Percentiles rank a stretch among this genome's conserved stretches.
Evolutionary conservation across 2,888 invertebrate genomes (phyloP).

Genomic region (Andrena haemorrhoa): DNA sequence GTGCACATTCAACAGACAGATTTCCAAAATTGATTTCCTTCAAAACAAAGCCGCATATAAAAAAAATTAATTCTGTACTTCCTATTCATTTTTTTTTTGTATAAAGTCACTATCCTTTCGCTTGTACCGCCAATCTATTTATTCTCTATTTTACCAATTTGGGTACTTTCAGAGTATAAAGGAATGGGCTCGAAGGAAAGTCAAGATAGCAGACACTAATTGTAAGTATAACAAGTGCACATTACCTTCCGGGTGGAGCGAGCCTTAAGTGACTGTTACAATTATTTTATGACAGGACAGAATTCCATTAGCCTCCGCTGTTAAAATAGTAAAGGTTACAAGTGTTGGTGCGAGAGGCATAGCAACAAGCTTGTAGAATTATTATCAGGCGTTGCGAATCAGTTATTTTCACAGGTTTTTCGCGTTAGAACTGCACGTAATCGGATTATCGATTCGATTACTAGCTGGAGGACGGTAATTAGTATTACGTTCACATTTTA

Average conservation of each 20-base stretch:
- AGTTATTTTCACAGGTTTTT: conserved; percentile 31
- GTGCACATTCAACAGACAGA: no score
- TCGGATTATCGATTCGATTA: conserved; percentile 60
- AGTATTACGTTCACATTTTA: conserved; percentile 53
- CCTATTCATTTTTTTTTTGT: background rate
- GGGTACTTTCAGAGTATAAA: no score
- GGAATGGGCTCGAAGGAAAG: no score
- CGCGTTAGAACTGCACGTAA: conserved; percentile 34
- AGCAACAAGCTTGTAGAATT: conserved; percentile 1
- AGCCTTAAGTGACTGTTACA: no score
- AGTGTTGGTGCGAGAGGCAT: background rate
- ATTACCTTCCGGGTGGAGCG: no score
- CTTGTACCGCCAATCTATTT: no score
- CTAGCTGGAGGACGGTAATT: conserved; percentile 27
- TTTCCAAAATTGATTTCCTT: no score
- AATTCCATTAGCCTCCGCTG: background rate
- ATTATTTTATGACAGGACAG: background rate
- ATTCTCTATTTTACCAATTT: no score
- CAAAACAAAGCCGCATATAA: background rate
- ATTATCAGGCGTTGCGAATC: conserved; percentile 16
- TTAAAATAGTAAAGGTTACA: background rate
- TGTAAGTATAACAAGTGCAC: no score
- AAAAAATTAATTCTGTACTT: background rate
- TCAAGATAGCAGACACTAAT: no score
- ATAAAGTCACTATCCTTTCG: background rate